Conservation (phyloP, 2,797 vertebrate genomes). For the Garrulus glandarius region DNA sequence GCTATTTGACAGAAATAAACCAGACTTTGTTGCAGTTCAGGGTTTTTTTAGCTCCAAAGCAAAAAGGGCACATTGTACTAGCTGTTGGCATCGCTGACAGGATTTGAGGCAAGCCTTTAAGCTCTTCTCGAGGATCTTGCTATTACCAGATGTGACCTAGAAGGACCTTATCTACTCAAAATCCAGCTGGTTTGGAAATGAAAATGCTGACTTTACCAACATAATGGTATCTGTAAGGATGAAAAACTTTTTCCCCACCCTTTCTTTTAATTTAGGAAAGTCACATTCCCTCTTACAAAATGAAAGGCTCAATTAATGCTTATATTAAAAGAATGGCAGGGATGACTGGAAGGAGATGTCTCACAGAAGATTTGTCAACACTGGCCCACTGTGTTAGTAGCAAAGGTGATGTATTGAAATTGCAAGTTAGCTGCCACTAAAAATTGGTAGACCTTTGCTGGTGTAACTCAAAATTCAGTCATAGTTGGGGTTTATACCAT, state of each 20-base stretch:
- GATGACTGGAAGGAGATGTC: background rate
- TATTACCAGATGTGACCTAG: background rate
- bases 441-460: background rate
- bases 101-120: background rate
- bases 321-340: background rate
- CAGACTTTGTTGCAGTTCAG: background rate
- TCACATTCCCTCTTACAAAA: background rate
- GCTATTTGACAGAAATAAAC: background rate
- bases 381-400: background rate
- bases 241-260: background rate
- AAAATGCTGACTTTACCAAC: background rate
- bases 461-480: background rate
- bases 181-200: background rate
- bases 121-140: background rate
- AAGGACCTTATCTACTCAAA: background rate
- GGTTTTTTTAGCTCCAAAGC: background rate
- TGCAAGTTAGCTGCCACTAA: background rate
- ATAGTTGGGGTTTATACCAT: background rate
- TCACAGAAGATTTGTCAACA: background rate
- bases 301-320: background rate
- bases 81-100: background rate
- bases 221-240: background rate
- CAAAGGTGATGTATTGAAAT: background rate
- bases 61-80: slow-evolving; percentile 11
- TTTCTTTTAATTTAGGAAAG: background rate